phyloP scores from a whole-genome alignment of 2,797 vertebrate genomes.

The Coilia nasus region DNA sequence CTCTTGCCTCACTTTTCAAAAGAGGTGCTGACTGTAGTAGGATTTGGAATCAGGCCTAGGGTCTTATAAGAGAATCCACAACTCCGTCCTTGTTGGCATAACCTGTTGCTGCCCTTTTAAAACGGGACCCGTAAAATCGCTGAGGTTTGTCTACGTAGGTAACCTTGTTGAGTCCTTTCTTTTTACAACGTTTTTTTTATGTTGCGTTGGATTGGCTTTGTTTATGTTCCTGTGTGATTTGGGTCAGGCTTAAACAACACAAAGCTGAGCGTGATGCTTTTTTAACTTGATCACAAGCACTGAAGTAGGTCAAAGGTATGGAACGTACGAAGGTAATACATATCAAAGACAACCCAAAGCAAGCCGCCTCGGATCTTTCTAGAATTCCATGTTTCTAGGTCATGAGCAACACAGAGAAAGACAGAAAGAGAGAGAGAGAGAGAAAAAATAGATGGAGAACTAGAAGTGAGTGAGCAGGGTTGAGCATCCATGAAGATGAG shows the following conservation, averaged over 20 bases:
- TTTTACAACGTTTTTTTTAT: too few species aligned
- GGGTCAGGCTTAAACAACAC: slow-evolving; percentile 12
- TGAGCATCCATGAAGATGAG: background rate
- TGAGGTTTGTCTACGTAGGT: background rate
- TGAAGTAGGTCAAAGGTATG: slow-evolving; percentile 35
- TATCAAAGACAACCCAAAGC: slow-evolving; percentile 19
- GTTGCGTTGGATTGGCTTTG: background rate
- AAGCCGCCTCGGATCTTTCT: background rate
- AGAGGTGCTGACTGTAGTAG: background rate
- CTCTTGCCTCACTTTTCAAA: background rate
- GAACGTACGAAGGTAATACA: background rate
- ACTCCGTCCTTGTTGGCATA: background rate
- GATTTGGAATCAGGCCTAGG: background rate
- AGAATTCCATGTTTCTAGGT: slow-evolving; percentile 20
- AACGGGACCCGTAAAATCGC: background rate
- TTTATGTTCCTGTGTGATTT: background rate
- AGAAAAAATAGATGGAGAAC: background rate
- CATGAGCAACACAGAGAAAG: background rate
- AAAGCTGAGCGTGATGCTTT: background rate
- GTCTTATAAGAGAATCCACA: background rate
- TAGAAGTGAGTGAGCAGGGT: background rate
- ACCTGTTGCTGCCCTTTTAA: background rate
- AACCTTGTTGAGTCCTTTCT: background rate
- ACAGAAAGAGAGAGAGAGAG: background rate
- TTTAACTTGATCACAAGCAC: background rate